Evolutionary conservation across 2,888 invertebrate species (phyloP), one percentile per base, ranked within the genome.

Genomic region (Lasioglossum morio): DNA sequence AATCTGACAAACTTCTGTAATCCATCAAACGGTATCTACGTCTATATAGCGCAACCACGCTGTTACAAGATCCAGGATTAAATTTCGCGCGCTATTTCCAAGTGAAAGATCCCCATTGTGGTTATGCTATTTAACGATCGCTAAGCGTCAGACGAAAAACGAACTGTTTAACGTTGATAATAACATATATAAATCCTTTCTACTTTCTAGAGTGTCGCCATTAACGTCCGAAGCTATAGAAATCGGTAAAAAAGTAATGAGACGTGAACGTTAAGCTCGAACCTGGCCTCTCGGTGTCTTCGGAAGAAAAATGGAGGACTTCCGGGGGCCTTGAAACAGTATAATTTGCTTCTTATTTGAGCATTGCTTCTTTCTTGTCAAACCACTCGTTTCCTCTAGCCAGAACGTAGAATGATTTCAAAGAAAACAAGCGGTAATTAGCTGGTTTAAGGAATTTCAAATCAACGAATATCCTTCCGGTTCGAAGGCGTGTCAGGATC

Each of bases 151-250:
- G 69, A 23, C 69, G 53, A 75, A 75, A 74, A 69, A 37, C 75
- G 66, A 69, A 57, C 63, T 30, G 69, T 57, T 48, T 69, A n/a
- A 53, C 48, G 37, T 30, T 14, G 40, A 40, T 53, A 40, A 23
- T 23, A 69, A 69, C 69, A 23, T 37, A 23, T 57, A 30, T 30
- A 63, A 46, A 48, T 48, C n/a, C 37, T 69, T 69, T 30, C 37
- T 66, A 79, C 79, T 79, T 79, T 73, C 79, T 63, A 63, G 19
- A 7, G 30, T 19, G 30, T 10, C 30, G 46, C n/a, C 43, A 72
- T 63, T 27, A 46, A 34, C 72, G 79, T 23, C 16, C 43, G 14
- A 72, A 40, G 23, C 19, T n/a, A 1, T 69, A 37, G 4, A 30
- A n/a, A 63, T 79, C 73, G 43, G 46, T 48, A 63, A 23, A 46